Evolutionary conservation across 2,113 vertebrate genomes (phyloP), one percentile per base, ranked within the genome.

Genomic region (Sorex araneus): DNA sequence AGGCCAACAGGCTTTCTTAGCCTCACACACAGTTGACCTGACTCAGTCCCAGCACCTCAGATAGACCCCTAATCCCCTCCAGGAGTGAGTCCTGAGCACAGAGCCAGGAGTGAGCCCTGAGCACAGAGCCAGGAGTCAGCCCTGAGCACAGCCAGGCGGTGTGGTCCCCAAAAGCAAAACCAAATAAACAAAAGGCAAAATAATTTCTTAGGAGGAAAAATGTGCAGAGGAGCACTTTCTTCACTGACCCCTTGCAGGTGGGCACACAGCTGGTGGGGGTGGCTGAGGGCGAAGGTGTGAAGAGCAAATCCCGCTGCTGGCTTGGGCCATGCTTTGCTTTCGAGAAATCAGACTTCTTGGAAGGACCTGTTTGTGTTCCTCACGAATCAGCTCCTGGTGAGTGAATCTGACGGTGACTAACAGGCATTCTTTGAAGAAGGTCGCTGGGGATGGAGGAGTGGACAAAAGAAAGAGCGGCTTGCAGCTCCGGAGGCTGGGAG

Each of bases 391-490:
- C 30, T 66, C 78, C 69, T 57, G 81, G 79, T 50, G 76, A 64
- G 43, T 45, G 47, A 80, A 57, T 18, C 43, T 25, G 75, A 57
- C 4, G 54, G 60, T 69, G 40, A 90, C 77, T 27, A 30, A 92
- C 1, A n/a, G 28, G 63, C 32, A 23, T 40, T 83, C 36, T 13
- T 76, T 60, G 11, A 23, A 13, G 50, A 87, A 92, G 34, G 75
- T 57, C 89, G 75, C 40, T 40, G 40, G 36, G 74, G 43, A 94
- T 28, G 13, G 83, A 77, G 32, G 18, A 84, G 69, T 70, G 74
- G 85, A 71, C 60, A 45, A 60, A 79, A 34, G 47, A 73, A 79
- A 80, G 4, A 66, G 84, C 71, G 40, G 45, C 66, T 16, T 4
- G 0, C 3, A 2, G 2, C 76, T 84, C 8, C 79, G 28, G 0